Base-by-base conservation (phyloP, 2,888 invertebrate species). In the Arge pagana region DNA sequence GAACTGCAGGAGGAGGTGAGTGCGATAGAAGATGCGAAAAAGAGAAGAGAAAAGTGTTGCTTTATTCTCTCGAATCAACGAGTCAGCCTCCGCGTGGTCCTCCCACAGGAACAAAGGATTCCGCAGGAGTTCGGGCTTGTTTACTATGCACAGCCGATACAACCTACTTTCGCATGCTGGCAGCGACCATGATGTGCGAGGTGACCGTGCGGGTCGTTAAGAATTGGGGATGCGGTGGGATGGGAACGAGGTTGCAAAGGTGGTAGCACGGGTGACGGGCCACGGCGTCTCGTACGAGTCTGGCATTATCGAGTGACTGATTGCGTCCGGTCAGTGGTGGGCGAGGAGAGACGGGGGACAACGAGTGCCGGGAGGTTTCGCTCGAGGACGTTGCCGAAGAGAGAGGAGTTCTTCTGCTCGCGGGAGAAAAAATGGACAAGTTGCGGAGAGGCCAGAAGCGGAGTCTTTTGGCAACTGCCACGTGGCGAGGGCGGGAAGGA, bases 291-390 rank as follows among this genome's bases (percentile, higher is more conserved):
- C n/a, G n/a, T 23, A 10, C 16, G 26, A 30, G 56, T 58, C 54
- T 40, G 53, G 51, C 59, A 50, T 54, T 54, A 41, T 19, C 54
- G 59, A 63, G 60, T 63, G 61, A 56, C 59, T 53, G 54, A 61
- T 63, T 54, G 59, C 50, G 59, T 56, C 52, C 53, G 54, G 62
- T 56, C 61, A 57, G 57, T 53, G 31, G 50, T 41, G 48, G 13
- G 52, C 18, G n/a, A 36, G 19, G 19, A 36, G 19, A n/a, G n/a
- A n/a, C n/a, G n/a, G n/a, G n/a, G n/a, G n/a, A n/a, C n/a, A n/a
- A n/a, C n/a, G n/a, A n/a, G n/a, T n/a, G n/a, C n/a, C n/a, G n/a
- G n/a, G n/a, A n/a, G n/a, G n/a, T n/a, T n/a, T n/a, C n/a, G n/a
- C n/a, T n/a, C n/a, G n/a, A n/a, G n/a, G n/a, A n/a, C n/a, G n/a